A percentile compares a stretch with the other conserved stretches of the same genome.
phyloP scores from a whole-genome alignment of 2,113 vertebrate species.

The Alexandromys fortis region DNA sequence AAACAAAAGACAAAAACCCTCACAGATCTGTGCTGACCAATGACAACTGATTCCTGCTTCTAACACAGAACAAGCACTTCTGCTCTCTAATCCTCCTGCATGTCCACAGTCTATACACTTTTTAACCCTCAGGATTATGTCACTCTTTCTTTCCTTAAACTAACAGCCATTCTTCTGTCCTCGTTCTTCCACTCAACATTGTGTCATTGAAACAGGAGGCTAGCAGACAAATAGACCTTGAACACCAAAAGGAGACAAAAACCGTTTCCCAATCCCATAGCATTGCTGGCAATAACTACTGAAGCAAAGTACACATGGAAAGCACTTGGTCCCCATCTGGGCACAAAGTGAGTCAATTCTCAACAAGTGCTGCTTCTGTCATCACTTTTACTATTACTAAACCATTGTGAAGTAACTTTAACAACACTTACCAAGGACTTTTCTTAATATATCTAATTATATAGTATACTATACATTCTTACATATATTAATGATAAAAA shows the following conservation, averaged over 20 bases:
- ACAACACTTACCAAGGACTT: background rate
- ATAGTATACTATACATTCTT: background rate
- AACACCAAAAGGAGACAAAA: background rate
- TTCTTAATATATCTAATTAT: background rate
- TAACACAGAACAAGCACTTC: background rate
- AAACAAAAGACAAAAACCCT: background rate
- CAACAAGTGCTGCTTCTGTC: background rate
- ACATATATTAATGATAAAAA: background rate
- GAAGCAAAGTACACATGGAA: background rate
- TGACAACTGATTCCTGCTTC: background rate
- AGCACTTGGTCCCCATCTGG: background rate
- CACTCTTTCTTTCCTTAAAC: background rate
- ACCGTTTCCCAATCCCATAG: background rate
- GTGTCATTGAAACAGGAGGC: background rate
- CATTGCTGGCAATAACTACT: background rate
- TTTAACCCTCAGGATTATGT: background rate
- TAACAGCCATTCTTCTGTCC: background rate
- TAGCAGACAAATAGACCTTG: background rate
- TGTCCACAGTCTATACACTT: background rate
- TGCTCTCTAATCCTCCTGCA: background rate
- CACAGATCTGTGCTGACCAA: background rate
- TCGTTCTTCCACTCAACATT: background rate
- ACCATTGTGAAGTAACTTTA: conserved; percentile 41
- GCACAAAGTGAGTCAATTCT: background rate
- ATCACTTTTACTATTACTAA: background rate